These are phyloP conservation scores for Desmodus rotundus DNA, from an alignment of 2,113 vertebrate species.

Conservation along the genomic window DNA sequence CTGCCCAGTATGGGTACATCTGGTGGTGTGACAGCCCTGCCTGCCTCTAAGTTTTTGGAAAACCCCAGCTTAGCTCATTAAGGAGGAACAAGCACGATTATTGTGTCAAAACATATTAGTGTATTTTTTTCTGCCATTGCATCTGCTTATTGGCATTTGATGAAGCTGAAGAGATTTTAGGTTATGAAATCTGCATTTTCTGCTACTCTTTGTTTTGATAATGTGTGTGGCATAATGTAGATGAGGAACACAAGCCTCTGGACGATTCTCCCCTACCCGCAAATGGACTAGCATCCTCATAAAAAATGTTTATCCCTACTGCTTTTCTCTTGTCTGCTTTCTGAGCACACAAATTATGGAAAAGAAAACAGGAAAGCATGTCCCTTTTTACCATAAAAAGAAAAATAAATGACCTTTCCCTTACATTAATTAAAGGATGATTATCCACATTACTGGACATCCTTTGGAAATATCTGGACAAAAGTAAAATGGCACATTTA, in stretches of 20 bases:
- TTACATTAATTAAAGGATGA: conserved; percentile 46
- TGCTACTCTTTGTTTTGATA: conserved; percentile 27
- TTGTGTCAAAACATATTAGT: neutral
- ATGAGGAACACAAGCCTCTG: neutral
- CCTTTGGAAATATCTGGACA: conserved; percentile 40
- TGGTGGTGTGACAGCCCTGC: conserved; percentile 55
- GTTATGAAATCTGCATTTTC: conserved; percentile 39
- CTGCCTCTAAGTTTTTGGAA: conserved; percentile 17
- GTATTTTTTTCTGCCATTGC: neutral
- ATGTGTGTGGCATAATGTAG: neutral
- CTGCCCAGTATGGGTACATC: conserved; percentile 12
- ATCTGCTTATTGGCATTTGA: conserved; percentile 39
- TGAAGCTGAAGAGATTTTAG: conserved; percentile 39
- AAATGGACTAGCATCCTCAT: neutral
- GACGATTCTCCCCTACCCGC: neutral
- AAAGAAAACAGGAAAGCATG: conserved; percentile 5
- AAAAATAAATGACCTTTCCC: conserved; percentile 20
- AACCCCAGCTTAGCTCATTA: conserved; percentile 10
- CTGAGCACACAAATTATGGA: conserved; percentile 8
- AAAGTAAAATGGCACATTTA: conserved; percentile 44
- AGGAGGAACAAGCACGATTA: neutral
- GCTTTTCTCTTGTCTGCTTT: neutral
- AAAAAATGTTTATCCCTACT: neutral
- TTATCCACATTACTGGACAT: neutral
- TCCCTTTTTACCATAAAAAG: neutral